Base-by-base conservation (phyloP, 2,888 invertebrate genomes). In the Synergus umbraculus region DNA sequence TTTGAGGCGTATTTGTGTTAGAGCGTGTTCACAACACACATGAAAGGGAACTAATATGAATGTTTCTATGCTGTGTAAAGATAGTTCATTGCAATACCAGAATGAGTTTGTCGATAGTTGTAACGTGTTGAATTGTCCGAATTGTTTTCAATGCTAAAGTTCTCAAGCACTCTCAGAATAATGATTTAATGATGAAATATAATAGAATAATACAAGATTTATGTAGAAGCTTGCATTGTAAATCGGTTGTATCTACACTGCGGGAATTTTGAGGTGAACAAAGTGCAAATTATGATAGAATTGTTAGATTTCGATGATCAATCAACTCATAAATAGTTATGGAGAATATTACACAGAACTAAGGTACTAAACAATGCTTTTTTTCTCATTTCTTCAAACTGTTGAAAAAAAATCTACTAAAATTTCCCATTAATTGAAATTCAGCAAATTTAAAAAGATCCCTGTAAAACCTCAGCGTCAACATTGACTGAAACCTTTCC, bases 71-170 rank as follows among this genome's bases (percentile, higher is more conserved):
- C n/a, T 58, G 8, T 58, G 54, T 73, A 54, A 73, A 73, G 54
- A 58, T 54, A 73, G 49, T 54, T 73, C n/a, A 73, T 73, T 73
- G 15, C 54, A 73, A 49, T 73, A 54, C 73, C 9, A 15, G 49
- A 73, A 73, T 58, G 73, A 58, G 54, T 73, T 73, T 49, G 37
- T 73, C 73, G 41, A 73, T 58, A 73, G 73, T 41, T 54, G 9
- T 15, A 49, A 63, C 18, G 29, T 63, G 29, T 8, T 37, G 49
- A 37, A 58, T 37, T 37, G 29, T 37, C 41, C 37, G 41, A 49
- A 54, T 5, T 63, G 4, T 29, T 63, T 12, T 5, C 22, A 13
- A 13, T 63, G 22, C 22, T 63, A 10, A 73, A 18, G n/a, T 66
- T 65, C 37, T 41, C 37, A 41, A 65, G 65, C 9, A 37, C 65